phyloP scores from a whole-genome alignment of 2,113 vertebrate species.

The Python bivittatus region DNA sequence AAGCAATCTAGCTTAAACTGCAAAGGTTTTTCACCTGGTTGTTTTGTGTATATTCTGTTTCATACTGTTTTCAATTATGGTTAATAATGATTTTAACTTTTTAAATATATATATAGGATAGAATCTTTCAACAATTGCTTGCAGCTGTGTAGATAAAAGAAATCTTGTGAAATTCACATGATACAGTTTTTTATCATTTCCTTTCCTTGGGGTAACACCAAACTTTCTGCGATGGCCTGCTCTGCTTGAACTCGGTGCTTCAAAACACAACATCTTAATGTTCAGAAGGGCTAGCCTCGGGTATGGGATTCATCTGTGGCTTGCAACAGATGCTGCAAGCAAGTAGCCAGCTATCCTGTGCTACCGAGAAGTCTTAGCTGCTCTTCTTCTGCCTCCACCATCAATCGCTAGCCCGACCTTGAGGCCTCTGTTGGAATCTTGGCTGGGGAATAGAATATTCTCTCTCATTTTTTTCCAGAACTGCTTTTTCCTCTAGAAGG shows the following conservation, averaged over 20 bases:
- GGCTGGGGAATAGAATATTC: not conserved
- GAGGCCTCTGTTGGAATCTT: not conserved
- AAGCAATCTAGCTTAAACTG: not conserved
- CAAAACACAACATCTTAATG: not conserved
- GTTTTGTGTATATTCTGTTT: constrained; percentile 19
- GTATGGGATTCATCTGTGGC: not conserved
- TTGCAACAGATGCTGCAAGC: not conserved
- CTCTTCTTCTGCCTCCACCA: not conserved
- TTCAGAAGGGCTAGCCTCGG: not conserved
- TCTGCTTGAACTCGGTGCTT: not conserved
- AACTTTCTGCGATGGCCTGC: not conserved
- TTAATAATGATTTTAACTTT: constrained; percentile 3
- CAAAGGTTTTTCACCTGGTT: not conserved
- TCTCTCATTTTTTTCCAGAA: not conserved
- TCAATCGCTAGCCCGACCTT: not conserved
- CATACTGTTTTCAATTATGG: not conserved
- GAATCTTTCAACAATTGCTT: not conserved
- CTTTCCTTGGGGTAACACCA: not conserved
- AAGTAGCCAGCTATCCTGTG: not conserved
- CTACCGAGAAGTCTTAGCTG: not conserved
- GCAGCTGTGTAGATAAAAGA: not conserved
- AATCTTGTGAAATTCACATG: not conserved
- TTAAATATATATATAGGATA: not conserved
- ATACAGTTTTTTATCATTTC: not conserved
- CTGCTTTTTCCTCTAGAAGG: not conserved